phyloP scores from a whole-genome alignment of 2,113 vertebrate species.

The Colossoma macropomum region DNA sequence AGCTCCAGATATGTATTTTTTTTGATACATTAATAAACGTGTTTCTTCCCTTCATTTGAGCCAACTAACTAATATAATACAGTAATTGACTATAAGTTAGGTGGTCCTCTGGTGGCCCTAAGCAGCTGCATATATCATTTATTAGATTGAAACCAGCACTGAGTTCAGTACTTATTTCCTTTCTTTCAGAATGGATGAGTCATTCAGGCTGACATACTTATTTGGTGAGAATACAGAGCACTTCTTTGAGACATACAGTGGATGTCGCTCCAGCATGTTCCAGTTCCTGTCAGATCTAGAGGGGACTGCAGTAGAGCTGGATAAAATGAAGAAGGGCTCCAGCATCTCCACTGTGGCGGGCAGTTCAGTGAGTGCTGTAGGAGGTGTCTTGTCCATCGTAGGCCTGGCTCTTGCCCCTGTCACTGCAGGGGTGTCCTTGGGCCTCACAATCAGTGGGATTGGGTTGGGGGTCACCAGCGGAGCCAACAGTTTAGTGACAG shows the following conservation, averaged over 20 bases:
- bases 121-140: too few relatives aligned
- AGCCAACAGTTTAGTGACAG: slow-evolving; percentile 47
- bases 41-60: too few relatives aligned
- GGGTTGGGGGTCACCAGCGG: slow-evolving; percentile 55
- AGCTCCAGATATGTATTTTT: too few relatives aligned
- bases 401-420: slow-evolving; percentile 52
- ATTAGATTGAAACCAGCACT: too few relatives aligned
- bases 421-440: slow-evolving; percentile 57
- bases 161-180: not conserved
- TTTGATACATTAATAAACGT: too few relatives aligned
- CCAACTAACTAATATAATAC: too few relatives aligned
- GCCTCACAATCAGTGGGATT: slow-evolving; percentile 50
- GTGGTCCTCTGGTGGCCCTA: too few relatives aligned
- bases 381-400: slow-evolving; percentile 50
- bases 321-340: slow-evolving; percentile 57
- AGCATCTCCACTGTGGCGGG: slow-evolving; percentile 56
- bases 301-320: slow-evolving; percentile 51
- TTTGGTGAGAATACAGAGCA: slow-evolving; percentile 21
- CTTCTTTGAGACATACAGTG: slow-evolving; percentile 47
- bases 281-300: slow-evolving; percentile 56
- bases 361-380: slow-evolving; percentile 53
- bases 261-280: slow-evolving; percentile 44
- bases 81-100: too few relatives aligned
- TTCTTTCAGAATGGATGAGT: slow-evolving; percentile 42
- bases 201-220: slow-evolving; percentile 42